Percentiles rank a stretch among this genome's conserved stretches.
These are phyloP conservation scores for Strix uralensis DNA, from an alignment of 2,113 vertebrate genomes.

Conservation along the genomic window DNA sequence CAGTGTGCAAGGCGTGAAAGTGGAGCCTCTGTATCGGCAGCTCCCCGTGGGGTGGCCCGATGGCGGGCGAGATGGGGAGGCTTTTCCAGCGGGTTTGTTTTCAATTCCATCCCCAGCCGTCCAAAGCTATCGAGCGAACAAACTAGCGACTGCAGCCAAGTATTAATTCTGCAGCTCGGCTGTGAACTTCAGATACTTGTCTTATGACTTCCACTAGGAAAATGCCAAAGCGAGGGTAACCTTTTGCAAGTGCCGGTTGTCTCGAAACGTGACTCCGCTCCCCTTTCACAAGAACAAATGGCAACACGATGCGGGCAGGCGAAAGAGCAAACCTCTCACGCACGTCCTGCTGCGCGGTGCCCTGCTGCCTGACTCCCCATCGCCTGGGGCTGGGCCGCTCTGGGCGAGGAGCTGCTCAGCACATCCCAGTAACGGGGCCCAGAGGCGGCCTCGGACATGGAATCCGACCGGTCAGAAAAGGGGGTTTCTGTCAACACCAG, in stretches of 20 bases:
- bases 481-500: fast-evolving
- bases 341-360: fast-evolving
- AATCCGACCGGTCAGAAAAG: fast-evolving
- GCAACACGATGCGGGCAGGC: not conserved
- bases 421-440: not conserved
- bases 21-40: not conserved
- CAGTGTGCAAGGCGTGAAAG: fast-evolving
- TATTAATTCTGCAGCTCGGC: not conserved
- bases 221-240: constrained; percentile 4
- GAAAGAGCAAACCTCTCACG: not conserved
- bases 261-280: not conserved
- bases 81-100: not conserved
- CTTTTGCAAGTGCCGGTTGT: not conserved
- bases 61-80: fast-evolving
- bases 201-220: not conserved
- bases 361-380: not conserved
- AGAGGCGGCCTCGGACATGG: not conserved
- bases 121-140: not conserved
- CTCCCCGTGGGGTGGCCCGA: not conserved
- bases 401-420: not conserved
- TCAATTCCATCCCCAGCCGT: not conserved
- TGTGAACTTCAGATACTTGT: not conserved
- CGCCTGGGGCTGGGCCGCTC: not conserved
- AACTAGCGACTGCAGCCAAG: not conserved
- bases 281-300: not conserved